These are phyloP conservation scores for Agriopis marginaria DNA, from an alignment of 2,888 invertebrate species.

Conservation along the genomic window DNA sequence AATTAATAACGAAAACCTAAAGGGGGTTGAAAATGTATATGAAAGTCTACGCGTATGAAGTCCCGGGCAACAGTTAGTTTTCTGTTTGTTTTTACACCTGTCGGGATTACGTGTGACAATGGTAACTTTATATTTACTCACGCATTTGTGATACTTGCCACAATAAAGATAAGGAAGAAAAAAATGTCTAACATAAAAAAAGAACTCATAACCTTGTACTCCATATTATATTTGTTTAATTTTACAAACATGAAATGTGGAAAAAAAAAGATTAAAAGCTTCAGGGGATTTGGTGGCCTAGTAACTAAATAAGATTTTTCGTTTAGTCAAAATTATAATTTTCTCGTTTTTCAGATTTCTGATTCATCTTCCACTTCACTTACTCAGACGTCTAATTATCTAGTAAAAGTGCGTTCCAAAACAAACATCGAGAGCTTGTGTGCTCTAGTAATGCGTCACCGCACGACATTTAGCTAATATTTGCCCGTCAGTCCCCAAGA, in stretches of 20 bases:
- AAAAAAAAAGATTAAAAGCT: slow-evolving; percentile 23
- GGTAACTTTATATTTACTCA: slow-evolving; percentile 24
- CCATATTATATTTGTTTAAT: slow-evolving; percentile 29
- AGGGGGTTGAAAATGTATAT: too few species aligned
- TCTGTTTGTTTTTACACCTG: slow-evolving; percentile 22
- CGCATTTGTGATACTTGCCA: slow-evolving; percentile 10
- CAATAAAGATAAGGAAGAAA: slow-evolving; percentile 29
- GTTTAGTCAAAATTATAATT: background rate
- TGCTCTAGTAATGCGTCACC: slow-evolving; percentile 56
- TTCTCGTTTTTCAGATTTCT: slow-evolving; percentile 11
- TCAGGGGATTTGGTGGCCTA: slow-evolving; percentile 19
- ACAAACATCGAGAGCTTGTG: slow-evolving; percentile 45
- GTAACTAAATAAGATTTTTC: slow-evolving; percentile 7
- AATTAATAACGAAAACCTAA: too few species aligned
- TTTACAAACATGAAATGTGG: slow-evolving; percentile 12
- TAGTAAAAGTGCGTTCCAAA: slow-evolving; percentile 49
- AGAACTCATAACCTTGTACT: slow-evolving; percentile 18
- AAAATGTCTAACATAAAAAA: slow-evolving; percentile 14
- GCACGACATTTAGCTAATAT: slow-evolving; percentile 62
- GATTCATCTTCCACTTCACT: slow-evolving; percentile 19
- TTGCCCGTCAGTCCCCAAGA: slow-evolving; percentile 55
- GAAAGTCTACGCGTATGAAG: too few species aligned
- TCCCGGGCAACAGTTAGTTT: background rate
- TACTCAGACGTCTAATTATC: slow-evolving; percentile 39
- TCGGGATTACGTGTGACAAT: slow-evolving; percentile 15